Conservation (phyloP, 2,888 invertebrate genomes). For the Eremobia ochroleuca region DNA sequence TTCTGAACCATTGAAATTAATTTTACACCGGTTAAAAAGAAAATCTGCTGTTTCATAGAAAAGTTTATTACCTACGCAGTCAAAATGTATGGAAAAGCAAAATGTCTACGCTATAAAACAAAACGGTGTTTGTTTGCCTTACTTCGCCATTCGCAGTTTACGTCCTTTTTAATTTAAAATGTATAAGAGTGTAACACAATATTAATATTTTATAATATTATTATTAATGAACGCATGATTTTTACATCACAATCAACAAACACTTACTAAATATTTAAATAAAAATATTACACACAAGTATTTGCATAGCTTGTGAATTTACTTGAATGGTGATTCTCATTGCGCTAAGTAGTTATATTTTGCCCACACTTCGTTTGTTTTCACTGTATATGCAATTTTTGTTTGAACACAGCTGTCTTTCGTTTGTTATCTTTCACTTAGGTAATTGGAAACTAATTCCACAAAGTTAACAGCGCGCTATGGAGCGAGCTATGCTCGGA, state of each 20-base stretch:
- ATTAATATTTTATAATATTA: neutral
- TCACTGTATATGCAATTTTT: neutral
- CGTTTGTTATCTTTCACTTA: neutral
- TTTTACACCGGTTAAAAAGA: too few species aligned
- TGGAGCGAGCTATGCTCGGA: too few species aligned
- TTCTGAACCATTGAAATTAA: too few species aligned
- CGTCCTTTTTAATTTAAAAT: neutral
- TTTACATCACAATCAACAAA: constrained; percentile 6
- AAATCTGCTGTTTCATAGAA: too few species aligned
- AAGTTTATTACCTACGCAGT: too few species aligned
- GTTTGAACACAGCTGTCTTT: neutral
- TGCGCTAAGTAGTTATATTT: neutral
- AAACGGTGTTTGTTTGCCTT: neutral
- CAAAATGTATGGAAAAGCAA: too few species aligned
- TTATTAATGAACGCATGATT: neutral
- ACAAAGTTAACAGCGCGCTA: neutral
- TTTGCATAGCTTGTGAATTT: constrained; percentile 35
- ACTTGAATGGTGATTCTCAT: constrained; percentile 1
- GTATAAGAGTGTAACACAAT: neutral
- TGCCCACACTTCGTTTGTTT: constrained; percentile 13
- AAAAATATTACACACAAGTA: constrained; percentile 6
- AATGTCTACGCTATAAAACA: neutral
- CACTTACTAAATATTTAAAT: neutral
- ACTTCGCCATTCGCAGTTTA: neutral
- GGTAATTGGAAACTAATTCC: constrained; percentile 15